Evolutionary conservation across 2,797 vertebrate genomes (phyloP), one percentile per base, ranked within the genome.

Genomic region (Mycteria americana): DNA sequence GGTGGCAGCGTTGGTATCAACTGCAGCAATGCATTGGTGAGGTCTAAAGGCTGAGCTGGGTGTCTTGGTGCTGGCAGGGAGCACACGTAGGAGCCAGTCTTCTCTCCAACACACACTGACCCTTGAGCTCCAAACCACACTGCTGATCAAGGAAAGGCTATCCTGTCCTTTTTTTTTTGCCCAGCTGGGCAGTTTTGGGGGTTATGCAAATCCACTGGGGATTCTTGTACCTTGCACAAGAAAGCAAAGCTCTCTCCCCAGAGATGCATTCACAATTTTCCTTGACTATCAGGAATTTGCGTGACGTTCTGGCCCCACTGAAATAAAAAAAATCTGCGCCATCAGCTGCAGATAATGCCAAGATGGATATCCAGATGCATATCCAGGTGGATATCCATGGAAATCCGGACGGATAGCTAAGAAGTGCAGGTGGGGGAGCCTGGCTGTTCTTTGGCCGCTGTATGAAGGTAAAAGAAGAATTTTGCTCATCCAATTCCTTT

Each of bases 11-110:
- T 3, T 41, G 8, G 11, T 31, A 28, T 63, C 45, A 72, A 7
- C 23, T 16, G 8, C 54, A 80, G 54, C 18, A 67, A 33, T 2
- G 13, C 8, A 6, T 0, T 4, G 2, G 22, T 31, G 24, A 3
- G 9, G 21, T 43, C 39, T 50, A 53, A 54, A 63, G 65, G 57
- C n/a, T 46, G 31, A 50, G 3, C 4, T 60, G 21, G 13, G 6
- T 77, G 35, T 73, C 31, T 59, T 53, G 12, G 3, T 59, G 23
- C 33, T 50, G 72, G 25, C 28, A 43, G 56, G 27, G 17, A 80
- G 10, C 15, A 56, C 0, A 1, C 0, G 0, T 16, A 37, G 43
- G 8, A 91, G 25, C 13, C 21, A 57, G 21, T 18, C 53, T 68
- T 72, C 30, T 62, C 33, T 81, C 46, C 23, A n/a, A 39, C 8